A percentile compares a stretch with the other conserved stretches of the same genome.
Conservation (phyloP, 1,140 invertebrate species). For the Argopecten irradians region DNA sequence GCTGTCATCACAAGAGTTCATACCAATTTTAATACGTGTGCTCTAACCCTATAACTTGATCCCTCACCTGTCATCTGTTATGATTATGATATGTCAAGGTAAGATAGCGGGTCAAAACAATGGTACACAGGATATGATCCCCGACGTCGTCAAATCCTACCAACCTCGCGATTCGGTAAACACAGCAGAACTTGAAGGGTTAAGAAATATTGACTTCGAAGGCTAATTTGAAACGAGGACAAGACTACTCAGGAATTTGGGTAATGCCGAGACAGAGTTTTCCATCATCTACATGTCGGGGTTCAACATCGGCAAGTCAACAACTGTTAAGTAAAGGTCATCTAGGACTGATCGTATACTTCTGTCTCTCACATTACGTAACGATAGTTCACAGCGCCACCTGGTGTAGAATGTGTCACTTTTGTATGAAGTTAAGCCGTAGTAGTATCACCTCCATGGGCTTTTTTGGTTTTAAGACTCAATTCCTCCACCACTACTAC, state of each 20-base stretch:
- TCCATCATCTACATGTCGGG: background rate
- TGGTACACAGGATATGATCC: background rate
- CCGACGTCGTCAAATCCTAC: background rate
- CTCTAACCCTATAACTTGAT: too few species aligned
- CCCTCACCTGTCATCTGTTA: background rate
- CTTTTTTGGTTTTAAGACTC: too few species aligned
- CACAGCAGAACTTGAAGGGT: background rate
- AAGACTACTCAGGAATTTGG: background rate
- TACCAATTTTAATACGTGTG: too few species aligned
- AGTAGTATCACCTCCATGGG: too few species aligned
- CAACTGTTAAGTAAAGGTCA: background rate
- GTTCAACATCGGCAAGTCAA: background rate
- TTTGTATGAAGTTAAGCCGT: too few species aligned
- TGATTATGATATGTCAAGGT: background rate
- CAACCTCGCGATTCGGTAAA: conserved; percentile 7
- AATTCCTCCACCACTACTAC: too few species aligned
- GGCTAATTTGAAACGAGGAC: background rate
- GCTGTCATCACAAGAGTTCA: too few species aligned
- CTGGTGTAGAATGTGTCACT: too few species aligned
- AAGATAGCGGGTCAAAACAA: background rate
- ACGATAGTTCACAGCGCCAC: background rate
- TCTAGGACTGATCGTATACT: background rate
- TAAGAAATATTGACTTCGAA: background rate
- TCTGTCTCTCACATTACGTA: background rate
- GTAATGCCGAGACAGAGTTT: background rate